Evolutionary conservation across 2,797 vertebrate genomes (phyloP), one percentile per base, ranked within the genome.

Genomic region (Fistularia tabacaria): DNA sequence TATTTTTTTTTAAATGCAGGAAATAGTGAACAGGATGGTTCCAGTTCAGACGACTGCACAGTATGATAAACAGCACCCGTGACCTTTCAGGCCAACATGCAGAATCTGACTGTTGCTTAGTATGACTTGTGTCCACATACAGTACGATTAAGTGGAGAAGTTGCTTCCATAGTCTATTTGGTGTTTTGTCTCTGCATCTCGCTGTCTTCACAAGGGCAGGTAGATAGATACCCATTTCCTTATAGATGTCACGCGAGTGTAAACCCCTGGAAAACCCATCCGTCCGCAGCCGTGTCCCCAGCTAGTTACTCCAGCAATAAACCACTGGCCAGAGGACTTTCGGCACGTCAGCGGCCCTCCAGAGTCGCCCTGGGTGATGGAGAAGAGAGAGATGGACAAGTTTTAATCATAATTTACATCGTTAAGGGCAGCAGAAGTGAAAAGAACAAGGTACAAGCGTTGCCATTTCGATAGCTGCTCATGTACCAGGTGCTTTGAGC

Each of bases 241-340:
- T 64, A 96, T 75, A 0, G 93, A 91, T 0, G 94, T 93, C 68
- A 97, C 92, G 12, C 90, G 91, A 51, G 91, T 92, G 77, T 98
- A 98, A 80, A 98, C 94, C 1, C 96, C 96, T 0, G 95, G 96
- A 71, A 92, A 95, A 73, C 92, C 89, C 0, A 83, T 91, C 59
- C 94, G 88, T 7, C 92, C 95, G 3, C 97, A 99, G 74, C 95
- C 95, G 0, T 94, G 93, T 65, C 96, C 96, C 96, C 96, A 98
- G 85, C 96, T 98, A 36, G 95, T 98, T 83, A 98, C 93, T 69
- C 97, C 96, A 1, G 94, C 94, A 14, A 97, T 81, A 79, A 98
- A 97, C 97, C 97, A 99, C 45, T 85, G 92, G 43, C 95, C 93
- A 0, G 92, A 92, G 37, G 73, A 66, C 66, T 94, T 92, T 54